Base-by-base conservation (phyloP, 2,797 vertebrate species). In the Potorous gilbertii region DNA sequence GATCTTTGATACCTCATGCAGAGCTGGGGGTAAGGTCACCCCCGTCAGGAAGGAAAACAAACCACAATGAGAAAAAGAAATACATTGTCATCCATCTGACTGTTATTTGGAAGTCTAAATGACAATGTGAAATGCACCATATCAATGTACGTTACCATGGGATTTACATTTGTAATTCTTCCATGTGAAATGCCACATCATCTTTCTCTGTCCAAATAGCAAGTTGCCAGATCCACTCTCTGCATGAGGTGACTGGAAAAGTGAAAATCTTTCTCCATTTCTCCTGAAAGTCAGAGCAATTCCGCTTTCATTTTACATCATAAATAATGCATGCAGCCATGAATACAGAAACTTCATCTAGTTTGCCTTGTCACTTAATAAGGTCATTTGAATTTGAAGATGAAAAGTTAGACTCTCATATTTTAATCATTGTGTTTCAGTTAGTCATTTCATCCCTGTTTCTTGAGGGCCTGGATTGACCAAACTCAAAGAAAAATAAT, bases 321-420 rank as follows among this genome's bases (percentile, higher is more conserved):
- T 97, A 98, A 98, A 98, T 98, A 98, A 97, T 96, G 90, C 97
- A 97, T 91, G 94, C 89, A 91, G 59, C 95, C 96, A 92, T 95
- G 96, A 97, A 96, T 66, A 97, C 97, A 97, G 97, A 97, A 93
- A 57, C 66, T 91, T 3, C 96, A 93, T 55, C 97, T 96, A 90
- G 94, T 97, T 97, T 93, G 55, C 56, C n/a, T 94, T 87, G 91
- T 92, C 96, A 95, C 57, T 97, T 95, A 97, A 98, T 94, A 97
- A 96, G 95, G 96, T 94, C 90, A 0, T 98, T 95, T 96, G 93
- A 97, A 96, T 96, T 97, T 96, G 92, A 96, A 95, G 96, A 97
- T 96, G 91, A 97, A 98, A 98, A 97, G 34, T 92, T 94, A 91
- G 87, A 95, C 92, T 95, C 96, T 97, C 95, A 93, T 97, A 95